phyloP scores from a whole-genome alignment of 2,797 vertebrate species.

The Spheniscus humboldti region DNA sequence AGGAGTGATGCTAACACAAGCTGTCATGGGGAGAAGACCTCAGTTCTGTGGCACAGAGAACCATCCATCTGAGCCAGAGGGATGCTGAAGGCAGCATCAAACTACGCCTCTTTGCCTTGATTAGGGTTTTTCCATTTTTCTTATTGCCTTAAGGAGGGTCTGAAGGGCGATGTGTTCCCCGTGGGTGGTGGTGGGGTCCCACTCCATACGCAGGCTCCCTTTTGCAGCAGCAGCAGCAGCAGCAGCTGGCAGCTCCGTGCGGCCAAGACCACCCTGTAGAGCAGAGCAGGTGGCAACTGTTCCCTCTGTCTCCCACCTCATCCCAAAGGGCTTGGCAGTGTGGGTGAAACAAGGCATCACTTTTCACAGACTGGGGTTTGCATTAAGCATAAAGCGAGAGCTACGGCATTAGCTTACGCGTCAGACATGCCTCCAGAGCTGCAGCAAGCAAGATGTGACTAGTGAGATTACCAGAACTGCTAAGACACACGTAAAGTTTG shows the following conservation, averaged over 20 bases:
- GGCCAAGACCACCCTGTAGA: not conserved
- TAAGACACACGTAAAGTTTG: not conserved
- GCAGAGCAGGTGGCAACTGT: not conserved
- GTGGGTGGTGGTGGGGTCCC: no score
- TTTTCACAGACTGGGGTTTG: not conserved
- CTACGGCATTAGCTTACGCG: rapidly evolving
- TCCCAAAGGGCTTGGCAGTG: not conserved
- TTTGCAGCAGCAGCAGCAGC: not conserved
- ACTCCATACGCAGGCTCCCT: not conserved
- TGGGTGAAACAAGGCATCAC: not conserved
- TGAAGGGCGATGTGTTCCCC: not conserved
- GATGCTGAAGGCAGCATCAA: not conserved
- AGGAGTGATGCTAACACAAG: not conserved
- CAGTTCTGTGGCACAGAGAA: rapidly evolving
- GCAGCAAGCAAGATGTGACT: not conserved
- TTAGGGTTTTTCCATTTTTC: not conserved
- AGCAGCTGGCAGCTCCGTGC: not conserved
- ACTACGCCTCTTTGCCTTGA: not conserved
- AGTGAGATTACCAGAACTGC: not conserved
- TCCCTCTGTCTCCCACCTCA: not conserved
- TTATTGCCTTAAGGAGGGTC: not conserved
- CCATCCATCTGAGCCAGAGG: not conserved
- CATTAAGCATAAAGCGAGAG: not conserved
- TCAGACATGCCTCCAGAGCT: not conserved
- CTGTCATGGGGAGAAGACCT: not conserved